Percentiles rank a stretch among this genome's conserved stretches.
Evolutionary conservation across 37 sponge, comb jelly and placozoan species (phyloP).

Genomic region (Corticium candelabrum): DNA sequence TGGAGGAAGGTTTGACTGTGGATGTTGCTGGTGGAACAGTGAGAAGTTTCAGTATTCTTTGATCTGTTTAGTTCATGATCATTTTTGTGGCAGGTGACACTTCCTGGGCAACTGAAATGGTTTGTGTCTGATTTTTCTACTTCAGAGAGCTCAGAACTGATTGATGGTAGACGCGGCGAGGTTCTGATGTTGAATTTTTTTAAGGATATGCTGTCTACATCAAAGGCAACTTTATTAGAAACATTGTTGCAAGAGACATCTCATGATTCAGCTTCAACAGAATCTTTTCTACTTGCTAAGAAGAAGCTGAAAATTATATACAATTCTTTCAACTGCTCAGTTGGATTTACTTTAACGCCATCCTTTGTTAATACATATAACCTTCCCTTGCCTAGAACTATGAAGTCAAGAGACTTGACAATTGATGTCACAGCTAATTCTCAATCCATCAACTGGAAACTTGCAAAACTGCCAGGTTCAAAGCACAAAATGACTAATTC

Average conservation of each 20-base stretch:
- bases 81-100: neutral
- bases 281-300: too few relatives aligned
- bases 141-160: neutral
- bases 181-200: neutral
- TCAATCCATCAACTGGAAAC: too few relatives aligned
- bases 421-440: too few relatives aligned
- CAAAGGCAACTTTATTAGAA: neutral
- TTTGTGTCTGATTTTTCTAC: neutral
- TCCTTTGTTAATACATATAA: neutral
- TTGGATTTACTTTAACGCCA: neutral
- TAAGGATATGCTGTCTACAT: neutral
- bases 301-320: neutral
- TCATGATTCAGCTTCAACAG: neutral
- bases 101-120: conserved; percentile 7
- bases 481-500: too few relatives aligned
- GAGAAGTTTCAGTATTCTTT: too few relatives aligned
- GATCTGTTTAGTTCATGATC: neutral
- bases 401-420: neutral
- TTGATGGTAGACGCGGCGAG: too few relatives aligned
- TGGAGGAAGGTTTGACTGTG: neutral
- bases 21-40: neutral
- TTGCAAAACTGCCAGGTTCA: too few relatives aligned
- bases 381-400: neutral
- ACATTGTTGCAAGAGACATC: neutral
- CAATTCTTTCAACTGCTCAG: neutral